Percentiles rank a stretch among this genome's conserved stretches.
phyloP scores from a whole-genome alignment of 2,888 invertebrate genomes.

The Chirona hameri region DNA sequence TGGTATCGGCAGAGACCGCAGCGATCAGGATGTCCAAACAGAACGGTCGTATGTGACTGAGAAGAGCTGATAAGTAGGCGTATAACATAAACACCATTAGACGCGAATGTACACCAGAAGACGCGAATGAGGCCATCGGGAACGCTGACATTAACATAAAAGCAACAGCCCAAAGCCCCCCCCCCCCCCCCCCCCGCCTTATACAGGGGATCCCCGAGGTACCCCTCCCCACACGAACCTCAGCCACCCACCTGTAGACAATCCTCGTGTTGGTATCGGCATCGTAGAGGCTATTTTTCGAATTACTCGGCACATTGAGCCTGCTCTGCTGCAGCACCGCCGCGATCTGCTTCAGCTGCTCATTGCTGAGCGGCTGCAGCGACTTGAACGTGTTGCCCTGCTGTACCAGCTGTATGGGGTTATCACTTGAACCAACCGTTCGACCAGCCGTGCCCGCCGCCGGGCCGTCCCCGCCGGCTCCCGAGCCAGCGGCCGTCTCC shows the following conservation, averaged over 20 bases:
- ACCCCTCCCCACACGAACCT: too few species aligned
- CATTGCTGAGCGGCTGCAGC: constrained; percentile 54
- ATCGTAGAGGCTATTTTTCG: constrained; percentile 51
- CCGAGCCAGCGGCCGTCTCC: neutral
- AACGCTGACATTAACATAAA: too few species aligned
- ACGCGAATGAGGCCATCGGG: too few species aligned
- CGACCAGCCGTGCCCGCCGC: neutral
- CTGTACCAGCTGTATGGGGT: constrained; percentile 58
- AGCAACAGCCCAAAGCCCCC: too few species aligned
- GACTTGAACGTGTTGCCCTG: constrained; percentile 58
- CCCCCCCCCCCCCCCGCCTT: too few species aligned
- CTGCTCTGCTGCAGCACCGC: constrained; percentile 54
- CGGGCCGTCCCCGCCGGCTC: neutral
- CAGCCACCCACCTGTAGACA: constrained; percentile 49
- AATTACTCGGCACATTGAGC: constrained; percentile 47
- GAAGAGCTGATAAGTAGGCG: too few species aligned
- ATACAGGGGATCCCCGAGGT: too few species aligned
- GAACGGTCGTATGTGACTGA: too few species aligned
- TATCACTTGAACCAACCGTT: constrained; percentile 54
- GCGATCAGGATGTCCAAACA: too few species aligned
- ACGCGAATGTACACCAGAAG: too few species aligned
- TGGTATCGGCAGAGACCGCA: too few species aligned
- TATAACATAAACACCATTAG: too few species aligned
- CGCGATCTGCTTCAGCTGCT: constrained; percentile 57
- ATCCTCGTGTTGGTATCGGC: constrained; percentile 56